A percentile compares a stretch with the other conserved stretches of the same genome.
These are phyloP conservation scores for Apocheima hispidaria DNA, from an alignment of 2,888 invertebrate genomes.

Conservation along the genomic window DNA sequence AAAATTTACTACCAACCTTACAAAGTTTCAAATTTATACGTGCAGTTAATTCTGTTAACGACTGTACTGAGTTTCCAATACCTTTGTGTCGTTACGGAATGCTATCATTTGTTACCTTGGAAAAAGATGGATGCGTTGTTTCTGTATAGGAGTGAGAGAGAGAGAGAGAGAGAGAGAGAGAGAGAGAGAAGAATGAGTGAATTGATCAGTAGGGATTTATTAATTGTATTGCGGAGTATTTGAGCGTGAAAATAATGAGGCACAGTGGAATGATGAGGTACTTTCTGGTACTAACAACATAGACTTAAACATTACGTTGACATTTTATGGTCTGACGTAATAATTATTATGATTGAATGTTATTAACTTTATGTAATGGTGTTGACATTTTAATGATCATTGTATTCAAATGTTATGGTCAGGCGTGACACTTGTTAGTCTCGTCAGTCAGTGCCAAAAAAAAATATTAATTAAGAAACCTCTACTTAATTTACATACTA, in stretches of 20 bases:
- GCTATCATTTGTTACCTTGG: conserved; percentile 24
- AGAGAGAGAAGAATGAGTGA: not conserved
- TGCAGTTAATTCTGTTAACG: conserved; percentile 29
- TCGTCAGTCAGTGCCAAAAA: no score
- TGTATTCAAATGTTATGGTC: no score
- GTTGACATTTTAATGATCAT: no score
- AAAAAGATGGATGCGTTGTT: conserved; percentile 8
- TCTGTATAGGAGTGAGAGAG: not conserved
- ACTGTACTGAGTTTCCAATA: conserved; percentile 29
- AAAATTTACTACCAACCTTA: not conserved
- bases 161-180: not conserved
- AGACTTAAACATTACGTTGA: no score
- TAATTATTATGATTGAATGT: no score
- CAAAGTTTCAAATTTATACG: conserved; percentile 27
- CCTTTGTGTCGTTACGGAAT: conserved; percentile 17
- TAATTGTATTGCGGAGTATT: conserved; percentile 2
- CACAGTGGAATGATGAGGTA: not conserved
- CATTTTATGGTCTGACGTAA: no score
- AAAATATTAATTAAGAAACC: no score
- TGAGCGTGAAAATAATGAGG: conserved; percentile 13
- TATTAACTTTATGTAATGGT: no score
- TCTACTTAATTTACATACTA: no score
- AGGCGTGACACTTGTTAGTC: no score
- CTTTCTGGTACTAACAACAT: not conserved
- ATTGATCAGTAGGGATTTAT: conserved; percentile 6